Evolutionary conservation across 2,113 vertebrate species (phyloP), one percentile per base, ranked within the genome.

Genomic region (Neodontobutis hainanensis): DNA sequence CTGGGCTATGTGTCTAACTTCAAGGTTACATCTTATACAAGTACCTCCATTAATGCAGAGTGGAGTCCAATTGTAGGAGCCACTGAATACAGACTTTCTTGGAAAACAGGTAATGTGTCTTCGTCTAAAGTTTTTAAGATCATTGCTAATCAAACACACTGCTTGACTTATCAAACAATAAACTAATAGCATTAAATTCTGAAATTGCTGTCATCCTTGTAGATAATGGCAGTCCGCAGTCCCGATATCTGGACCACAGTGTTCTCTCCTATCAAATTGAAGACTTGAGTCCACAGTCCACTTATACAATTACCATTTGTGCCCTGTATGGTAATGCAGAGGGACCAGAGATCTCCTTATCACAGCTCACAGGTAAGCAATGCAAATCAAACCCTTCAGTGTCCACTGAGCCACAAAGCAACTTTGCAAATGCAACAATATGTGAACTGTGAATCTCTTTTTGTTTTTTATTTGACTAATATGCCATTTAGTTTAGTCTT

Each of bases 1-100:
- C 87, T 96, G 45, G 94, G 94, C 55, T 94, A 94, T 0, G 92
- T 95, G 65, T 94, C 95, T 61, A 93, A 93, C 82, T 95, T 96
- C 83, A 94, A 90, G 81, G 94, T 95, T 64, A 84, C 83, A 0
- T 93, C 94, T 51, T 93, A 88, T 83, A 93, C 89, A 51, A 93
- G 91, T 61, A 85, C 88, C 12, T 92, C 93, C 52, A 87, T 96
- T 19, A 88, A 90, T 47, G 64, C 95, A 40, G 90, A 85, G 2
- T 96, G 95, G 95, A 94, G 91, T 44, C 76, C 93, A 16, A 91
- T 92, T 0, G 92, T 93, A 1, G 94, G 93, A n/a, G 94, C 94
- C 46, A 94, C 95, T 0, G 94, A 94, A 60, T 97, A 95, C 86
- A 94, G 93, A 78, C 80, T 96, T 32, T 88, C 91, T 48, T 97